Percentiles rank a stretch among this genome's conserved stretches.
Conservation (phyloP, 2,888 invertebrate species). For the Amphimallon solstitiale region DNA sequence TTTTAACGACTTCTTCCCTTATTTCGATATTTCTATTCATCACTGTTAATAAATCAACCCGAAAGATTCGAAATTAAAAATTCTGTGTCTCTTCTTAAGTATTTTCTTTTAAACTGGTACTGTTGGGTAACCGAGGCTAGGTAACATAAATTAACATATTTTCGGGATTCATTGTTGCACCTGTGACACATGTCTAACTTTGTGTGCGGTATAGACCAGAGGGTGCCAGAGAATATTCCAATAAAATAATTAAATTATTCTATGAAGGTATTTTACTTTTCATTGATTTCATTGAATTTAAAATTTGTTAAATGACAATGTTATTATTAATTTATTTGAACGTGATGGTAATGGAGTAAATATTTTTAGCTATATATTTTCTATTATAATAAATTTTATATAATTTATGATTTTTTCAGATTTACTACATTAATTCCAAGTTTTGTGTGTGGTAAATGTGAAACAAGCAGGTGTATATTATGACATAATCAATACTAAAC, state of each 20-base stretch:
- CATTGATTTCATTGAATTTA: constrained; percentile 11
- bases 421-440: no score
- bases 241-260: constrained; percentile 32
- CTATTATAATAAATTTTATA: no score
- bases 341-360: no score
- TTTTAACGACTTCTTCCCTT: constrained; percentile 18
- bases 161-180: constrained; percentile 36
- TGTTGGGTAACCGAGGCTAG: constrained; percentile 33
- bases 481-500: no score
- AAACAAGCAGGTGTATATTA: no score
- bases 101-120: constrained; percentile 25
- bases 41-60: constrained; percentile 33
- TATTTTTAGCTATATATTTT: no score
- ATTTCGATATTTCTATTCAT: constrained; percentile 8
- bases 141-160: constrained; percentile 40
- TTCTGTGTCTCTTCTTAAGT: constrained; percentile 17
- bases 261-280: not conserved
- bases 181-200: constrained; percentile 39
- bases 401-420: no score
- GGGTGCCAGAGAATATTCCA: constrained; percentile 25
- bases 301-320: no score
- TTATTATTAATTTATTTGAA: no score
- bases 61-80: constrained; percentile 38
- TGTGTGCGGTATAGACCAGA: constrained; percentile 23
- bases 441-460: no score